Evolutionary conservation across 2,113 vertebrate species (phyloP), one percentile per base, ranked within the genome.

Genomic region (Catharus bicknelli): DNA sequence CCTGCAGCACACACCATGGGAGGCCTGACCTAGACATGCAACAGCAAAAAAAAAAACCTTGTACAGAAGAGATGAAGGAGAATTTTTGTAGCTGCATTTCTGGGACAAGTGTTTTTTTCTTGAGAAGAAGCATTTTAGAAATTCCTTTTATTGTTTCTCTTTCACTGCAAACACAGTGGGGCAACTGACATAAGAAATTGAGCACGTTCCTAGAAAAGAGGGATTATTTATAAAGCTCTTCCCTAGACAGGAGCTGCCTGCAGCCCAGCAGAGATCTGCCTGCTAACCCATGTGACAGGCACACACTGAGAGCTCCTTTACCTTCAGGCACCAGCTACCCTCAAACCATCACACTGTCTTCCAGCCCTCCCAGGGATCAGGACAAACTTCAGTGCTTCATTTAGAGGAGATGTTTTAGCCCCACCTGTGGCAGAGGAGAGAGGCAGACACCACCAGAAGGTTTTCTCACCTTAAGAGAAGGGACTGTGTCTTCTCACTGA

Each of bases 111-210:
- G 9, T 8, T 16, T 16, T 51, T 64, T 76, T 63, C 64, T 42
- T 3, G 5, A 48, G 42, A 74, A 64, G 15, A 4, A 69, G 9
- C 0, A 0, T 54, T 80, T 54, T 18, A 66, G 42, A 85, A 69
- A 76, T 43, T 18, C 16, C 5, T 50, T 68, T 38, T 64, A 11
- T 16, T 50, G 12, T 63, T 90, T 88, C 54, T 47, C 38, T 78
- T 4, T 58, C 1, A 45, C 7, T 45, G 27, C 48, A 82, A 42
- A 42, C 13, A 30, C 18, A 32, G 47, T 4, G 2, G 13, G 19
- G 14, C 34, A 77, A 21, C 19, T 47, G 42, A 8, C 16, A 23
- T 32, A 50, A 73, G 38, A 69, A 69, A 69, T 16, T 9, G 20
- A 34, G 66, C 50, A 64, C 0, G 1, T 80, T 88, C 54, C 32